Evolutionary conservation across 2,113 vertebrate genomes (phyloP).

Genomic region (Bungarus multicinctus): DNA sequence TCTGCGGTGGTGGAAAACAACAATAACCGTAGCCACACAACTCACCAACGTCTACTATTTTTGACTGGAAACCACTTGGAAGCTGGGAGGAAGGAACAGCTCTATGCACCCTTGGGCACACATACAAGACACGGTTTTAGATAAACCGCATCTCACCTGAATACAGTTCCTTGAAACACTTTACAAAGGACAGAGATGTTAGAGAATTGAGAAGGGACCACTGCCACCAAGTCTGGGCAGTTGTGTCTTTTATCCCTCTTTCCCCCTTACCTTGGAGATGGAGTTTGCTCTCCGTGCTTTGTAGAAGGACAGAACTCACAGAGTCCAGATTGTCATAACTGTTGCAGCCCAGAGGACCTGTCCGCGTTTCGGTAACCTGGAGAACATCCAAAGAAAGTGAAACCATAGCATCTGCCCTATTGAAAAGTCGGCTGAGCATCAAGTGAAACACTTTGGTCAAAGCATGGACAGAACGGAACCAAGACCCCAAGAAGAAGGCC

Average conservation of each 20-base stretch:
- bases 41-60: background rate
- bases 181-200: background rate
- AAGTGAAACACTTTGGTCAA: background rate
- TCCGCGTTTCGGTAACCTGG: conserved; percentile 97
- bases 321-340: conserved; percentile 99
- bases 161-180: background rate
- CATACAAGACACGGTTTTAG: background rate
- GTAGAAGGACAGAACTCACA: conserved; percentile 97
- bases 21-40: too few species aligned
- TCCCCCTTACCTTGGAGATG: conserved; percentile 93
- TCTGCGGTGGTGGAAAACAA: background rate
- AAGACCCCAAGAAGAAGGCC: background rate
- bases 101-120: background rate
- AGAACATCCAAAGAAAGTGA: background rate
- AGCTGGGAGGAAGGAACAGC: background rate
- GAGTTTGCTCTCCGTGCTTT: conserved; percentile 99
- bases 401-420: background rate
- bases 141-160: background rate
- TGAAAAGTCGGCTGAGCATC: background rate
- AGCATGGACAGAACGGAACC: background rate
- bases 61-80: background rate
- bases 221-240: background rate
- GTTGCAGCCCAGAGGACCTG: conserved; percentile 96
- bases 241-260: conserved; percentile 1
- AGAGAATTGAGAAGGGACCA: background rate